Percentiles rank a stretch among this genome's conserved stretches.
Conservation (phyloP, 2,888 invertebrate genomes). For the Argyresthia albistria region DNA sequence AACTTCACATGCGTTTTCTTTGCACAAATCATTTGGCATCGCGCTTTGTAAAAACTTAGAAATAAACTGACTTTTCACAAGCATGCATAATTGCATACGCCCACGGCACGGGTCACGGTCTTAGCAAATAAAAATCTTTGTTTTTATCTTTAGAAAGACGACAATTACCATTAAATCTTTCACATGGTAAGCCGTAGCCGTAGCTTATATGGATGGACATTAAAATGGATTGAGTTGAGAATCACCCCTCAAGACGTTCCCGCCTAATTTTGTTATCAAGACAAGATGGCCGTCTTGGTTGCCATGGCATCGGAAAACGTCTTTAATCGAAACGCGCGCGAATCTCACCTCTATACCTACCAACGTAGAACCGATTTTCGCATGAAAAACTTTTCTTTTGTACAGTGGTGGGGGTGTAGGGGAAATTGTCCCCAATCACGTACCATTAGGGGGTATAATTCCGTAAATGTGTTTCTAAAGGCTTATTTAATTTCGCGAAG, state of each 20-base stretch:
- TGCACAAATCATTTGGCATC: no score
- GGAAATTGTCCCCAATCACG: conserved; percentile 16
- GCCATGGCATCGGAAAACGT: conserved; percentile 36
- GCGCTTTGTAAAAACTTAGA: no score
- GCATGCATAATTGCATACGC: no score
- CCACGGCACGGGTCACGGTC: no score
- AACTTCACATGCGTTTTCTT: no score
- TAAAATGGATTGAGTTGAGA: no score
- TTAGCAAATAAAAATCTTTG: no score
- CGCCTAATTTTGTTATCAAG: conserved; percentile 35
- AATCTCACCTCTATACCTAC: conserved; percentile 3
- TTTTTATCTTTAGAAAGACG: no score
- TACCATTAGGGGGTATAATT: conserved; percentile 14
- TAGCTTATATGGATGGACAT: no score
- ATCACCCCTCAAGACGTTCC: conserved; percentile 43
- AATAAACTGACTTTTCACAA: no score
- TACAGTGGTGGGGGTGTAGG: conserved; percentile 12
- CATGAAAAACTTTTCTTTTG: conserved; percentile 5
- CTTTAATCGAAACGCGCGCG: conserved; percentile 17
- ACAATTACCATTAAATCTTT: no score
- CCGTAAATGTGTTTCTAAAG: conserved; percentile 13
- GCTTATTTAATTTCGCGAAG: conserved; percentile 14
- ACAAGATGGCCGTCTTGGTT: conserved; percentile 59
- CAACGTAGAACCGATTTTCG: not conserved
- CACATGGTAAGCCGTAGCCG: no score